Evolutionary conservation across 2,797 vertebrate species (phyloP), one percentile per base, ranked within the genome.

Genomic region (Nannoperca obscura): DNA sequence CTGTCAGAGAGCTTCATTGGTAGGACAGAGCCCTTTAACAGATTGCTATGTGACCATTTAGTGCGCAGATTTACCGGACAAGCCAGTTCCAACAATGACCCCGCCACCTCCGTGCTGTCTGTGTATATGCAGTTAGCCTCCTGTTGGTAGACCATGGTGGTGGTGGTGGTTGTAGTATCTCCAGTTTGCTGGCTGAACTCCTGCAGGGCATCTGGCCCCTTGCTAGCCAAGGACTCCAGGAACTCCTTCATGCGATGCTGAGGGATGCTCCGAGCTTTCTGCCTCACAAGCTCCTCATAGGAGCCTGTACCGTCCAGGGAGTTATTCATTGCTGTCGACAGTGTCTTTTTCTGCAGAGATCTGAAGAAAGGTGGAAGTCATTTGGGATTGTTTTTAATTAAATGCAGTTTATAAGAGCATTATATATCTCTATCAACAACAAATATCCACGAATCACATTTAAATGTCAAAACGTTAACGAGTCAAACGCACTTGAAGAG

Each of bases 241-340:
- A 99, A 99, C 89, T 99, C 98, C 93, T 99, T 99, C 98, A 99
- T 99, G 91, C 97, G 97, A 94, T 99, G 97, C 84, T 99, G 98
- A 3, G 98, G 98, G 82, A 99, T 96, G 20, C 97, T 97, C 77
- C 97, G 95, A 0, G 97, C 97, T 93, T 98, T 99, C 86, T 98
- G 96, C 73, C 98, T 96, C 93, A 99, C 97, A 78, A 98, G 97
- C 92, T 99, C 98, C 95, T 99, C 98, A 92, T 97, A 99, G 77
- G 97, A 97, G 95, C 97, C 96, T 78, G 97, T 94, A 84, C 97
- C 96, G 88, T 99, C 98, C 95, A 99, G 90, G 85, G 97, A 97
- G 95, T 99, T 98, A 95, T 98, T 98, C 97, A 99, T 98, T 89
- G 94, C 94, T 80, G 82, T 74, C 60, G 22, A 73, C 63, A 59